Conservation (phyloP, 2,888 invertebrate species). For the Cabera pusaria region DNA sequence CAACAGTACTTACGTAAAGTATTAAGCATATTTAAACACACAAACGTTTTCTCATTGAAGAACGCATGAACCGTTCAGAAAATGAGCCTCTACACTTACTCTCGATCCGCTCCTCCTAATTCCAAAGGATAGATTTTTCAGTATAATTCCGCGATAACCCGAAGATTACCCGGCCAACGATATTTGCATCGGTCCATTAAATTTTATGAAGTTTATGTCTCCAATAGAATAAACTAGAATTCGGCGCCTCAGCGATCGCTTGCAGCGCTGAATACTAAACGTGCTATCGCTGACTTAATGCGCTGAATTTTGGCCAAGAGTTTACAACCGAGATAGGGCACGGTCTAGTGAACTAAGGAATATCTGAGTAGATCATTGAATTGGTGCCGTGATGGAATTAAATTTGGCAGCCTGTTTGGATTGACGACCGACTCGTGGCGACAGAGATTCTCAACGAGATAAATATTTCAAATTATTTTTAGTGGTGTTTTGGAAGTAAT, state of each 20-base stretch:
- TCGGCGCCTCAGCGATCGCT: conserved; percentile 9
- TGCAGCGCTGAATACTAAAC: conserved; percentile 17
- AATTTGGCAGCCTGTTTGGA: conserved; percentile 1
- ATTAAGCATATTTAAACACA: too few relatives aligned
- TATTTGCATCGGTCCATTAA: conserved; percentile 6
- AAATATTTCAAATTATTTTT: too few relatives aligned
- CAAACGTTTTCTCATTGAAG: too few relatives aligned
- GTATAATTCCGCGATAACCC: conserved; percentile 4
- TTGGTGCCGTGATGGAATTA: conserved; percentile 7
- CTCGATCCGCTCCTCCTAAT: too few relatives aligned
- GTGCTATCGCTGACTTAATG: conserved; percentile 8
- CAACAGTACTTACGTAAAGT: too few relatives aligned
- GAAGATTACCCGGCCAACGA: background rate
- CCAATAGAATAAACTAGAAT: conserved; percentile 10
- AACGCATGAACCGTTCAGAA: too few relatives aligned
- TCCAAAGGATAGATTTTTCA: background rate
- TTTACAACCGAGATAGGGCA: conserved; percentile 16
- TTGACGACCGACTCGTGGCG: background rate
- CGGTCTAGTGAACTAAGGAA: conserved; percentile 8
- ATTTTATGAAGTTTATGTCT: conserved; percentile 9
- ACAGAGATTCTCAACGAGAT: too few relatives aligned
- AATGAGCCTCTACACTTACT: too few relatives aligned
- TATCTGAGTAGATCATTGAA: conserved; percentile 4
- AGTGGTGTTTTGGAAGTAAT: too few relatives aligned
- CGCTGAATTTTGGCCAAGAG: conserved; percentile 12